phyloP scores from a whole-genome alignment of 2,113 vertebrate species.

The Erythrolamprus reginae region DNA sequence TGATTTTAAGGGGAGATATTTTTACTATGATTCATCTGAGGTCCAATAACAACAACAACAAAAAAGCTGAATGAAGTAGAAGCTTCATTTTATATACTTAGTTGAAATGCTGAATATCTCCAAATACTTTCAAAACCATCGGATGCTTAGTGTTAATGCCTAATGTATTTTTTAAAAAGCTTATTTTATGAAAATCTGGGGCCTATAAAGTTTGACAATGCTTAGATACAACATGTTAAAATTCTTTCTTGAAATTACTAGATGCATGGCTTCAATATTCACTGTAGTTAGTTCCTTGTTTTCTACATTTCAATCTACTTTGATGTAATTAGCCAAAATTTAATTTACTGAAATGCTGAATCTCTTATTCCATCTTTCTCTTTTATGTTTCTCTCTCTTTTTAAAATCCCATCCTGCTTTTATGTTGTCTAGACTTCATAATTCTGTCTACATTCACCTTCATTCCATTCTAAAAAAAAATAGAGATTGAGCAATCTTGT shows the following conservation, averaged over 20 bases:
- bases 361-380: neutral
- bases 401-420: neutral
- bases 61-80: neutral
- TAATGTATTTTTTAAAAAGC: neutral
- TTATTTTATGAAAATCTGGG: neutral
- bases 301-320: constrained; percentile 3
- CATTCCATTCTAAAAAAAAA: neutral
- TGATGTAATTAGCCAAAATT: neutral
- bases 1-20: neutral
- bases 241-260: neutral
- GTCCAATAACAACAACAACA: neutral
- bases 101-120: neutral
- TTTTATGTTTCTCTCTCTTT: neutral
- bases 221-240: neutral
- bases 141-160: neutral
- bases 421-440: neutral
- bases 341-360: neutral
- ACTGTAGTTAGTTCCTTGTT: neutral
- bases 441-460: neutral
- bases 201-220: neutral
- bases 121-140: neutral
- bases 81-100: neutral
- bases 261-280: neutral
- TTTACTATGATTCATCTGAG: neutral
- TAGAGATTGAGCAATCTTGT: neutral